Base-by-base conservation (phyloP, 2,888 invertebrate genomes). In the Plagiodera versicolora region DNA sequence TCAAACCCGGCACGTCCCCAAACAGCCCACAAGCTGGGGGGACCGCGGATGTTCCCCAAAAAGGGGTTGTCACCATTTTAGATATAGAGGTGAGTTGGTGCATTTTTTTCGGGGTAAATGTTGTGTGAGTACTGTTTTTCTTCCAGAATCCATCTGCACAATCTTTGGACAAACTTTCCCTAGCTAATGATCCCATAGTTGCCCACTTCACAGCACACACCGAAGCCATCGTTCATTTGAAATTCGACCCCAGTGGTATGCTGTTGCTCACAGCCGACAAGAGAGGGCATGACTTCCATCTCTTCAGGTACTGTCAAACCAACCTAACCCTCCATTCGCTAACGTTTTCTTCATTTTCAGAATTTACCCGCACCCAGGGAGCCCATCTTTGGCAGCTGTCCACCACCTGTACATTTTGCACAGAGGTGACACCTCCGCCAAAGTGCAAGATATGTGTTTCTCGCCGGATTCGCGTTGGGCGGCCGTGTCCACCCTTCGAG, bases 401-500 rank as follows among this genome's bases (percentile, higher is more conserved):
- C 95, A 98, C 77, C 99, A 99, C 81, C 83, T 99, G 44, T 99
- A 99, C 77, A 90, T 95, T 30, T 82, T 99, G 65, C 95, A 97
- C 78, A 84, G 98, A 45, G 98, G 98, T 3, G 98, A 96, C 74
- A 98, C 98, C 0, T 93, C 94, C 47, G 96, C 98, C 52, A 94
- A 92, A 86, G 96, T 97, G 56, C 91, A 91, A 81, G 94, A 97
- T 75, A 92, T 97, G 79, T 87, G 91, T 53, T 94, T 98, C 77
- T 94, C 97, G 0, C 84, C 88, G 61, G 98, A 99, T 82, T 91
- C 91, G 24, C 89, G 99, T 56, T 99, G 98, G 98, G 90, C 94
- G n/a, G 92, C 96, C 1, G 88, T 98, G 4, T 94, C 95, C 44
- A 96, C 98, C 0, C 86, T 96, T 58, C 88, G 97, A 65, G 99